Conservation (phyloP, 1,140 invertebrate species). For the Brachionus rubens region DNA sequence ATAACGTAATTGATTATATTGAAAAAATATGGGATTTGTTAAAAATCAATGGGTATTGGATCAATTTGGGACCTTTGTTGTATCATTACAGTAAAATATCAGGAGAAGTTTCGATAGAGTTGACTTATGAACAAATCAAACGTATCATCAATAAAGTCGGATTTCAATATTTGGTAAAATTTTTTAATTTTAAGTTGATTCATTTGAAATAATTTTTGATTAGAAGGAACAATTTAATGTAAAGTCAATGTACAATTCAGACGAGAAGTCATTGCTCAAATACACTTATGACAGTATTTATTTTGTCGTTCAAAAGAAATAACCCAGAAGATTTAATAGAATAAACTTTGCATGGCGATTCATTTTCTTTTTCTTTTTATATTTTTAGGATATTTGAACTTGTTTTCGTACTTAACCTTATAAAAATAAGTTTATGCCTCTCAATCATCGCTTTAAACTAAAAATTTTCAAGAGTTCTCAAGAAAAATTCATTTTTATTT, state of each 20-base stretch:
- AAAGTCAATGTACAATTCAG: neutral
- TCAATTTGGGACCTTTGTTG: constrained; percentile 78
- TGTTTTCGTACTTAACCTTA: too few relatives aligned
- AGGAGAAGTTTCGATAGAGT: constrained; percentile 86
- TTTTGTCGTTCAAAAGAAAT: constrained; percentile 22
- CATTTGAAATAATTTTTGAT: too few relatives aligned
- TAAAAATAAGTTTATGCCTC: too few relatives aligned
- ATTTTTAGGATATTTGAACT: too few relatives aligned
- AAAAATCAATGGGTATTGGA: constrained; percentile 70
- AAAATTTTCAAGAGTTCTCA: too few relatives aligned
- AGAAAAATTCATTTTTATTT: too few relatives aligned
- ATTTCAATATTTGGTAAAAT: constrained; percentile 75
- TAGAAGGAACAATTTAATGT: constrained; percentile 39
- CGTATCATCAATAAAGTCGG: constrained; percentile 79
- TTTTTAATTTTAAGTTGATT: neutral
- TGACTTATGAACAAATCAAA: constrained; percentile 76
- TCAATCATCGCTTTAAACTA: too few relatives aligned
- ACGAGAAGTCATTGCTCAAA: constrained; percentile 28
- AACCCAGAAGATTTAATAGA: neutral
- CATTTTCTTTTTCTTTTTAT: too few relatives aligned
- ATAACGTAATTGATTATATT: constrained; percentile 89
- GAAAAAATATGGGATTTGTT: constrained; percentile 88
- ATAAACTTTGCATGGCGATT: neutral
- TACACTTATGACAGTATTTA: constrained; percentile 39
- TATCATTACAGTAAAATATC: constrained; percentile 89